Base-by-base conservation (phyloP, 2,888 invertebrate genomes). In the Shargacucullia verbasci region DNA sequence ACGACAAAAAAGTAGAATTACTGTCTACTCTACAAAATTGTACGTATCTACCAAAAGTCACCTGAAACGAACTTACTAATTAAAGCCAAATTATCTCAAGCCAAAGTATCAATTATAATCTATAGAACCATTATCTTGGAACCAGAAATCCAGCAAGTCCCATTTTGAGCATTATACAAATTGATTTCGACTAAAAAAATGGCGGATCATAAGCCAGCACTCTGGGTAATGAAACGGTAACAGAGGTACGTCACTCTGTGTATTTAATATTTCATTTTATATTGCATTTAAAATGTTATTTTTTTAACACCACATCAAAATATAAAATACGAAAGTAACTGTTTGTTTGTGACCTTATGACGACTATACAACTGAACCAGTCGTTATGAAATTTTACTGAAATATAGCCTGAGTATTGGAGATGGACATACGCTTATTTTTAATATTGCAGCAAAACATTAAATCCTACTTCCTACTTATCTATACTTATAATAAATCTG, bases 121-220 rank as follows among this genome's bases (percentile, higher is more conserved):
- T 59, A 58, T 53, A 25, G 57, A 47, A 62, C 37, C 15, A 62
- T 70, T 62, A 56, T 58, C 39, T 57, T 38, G 49, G 15, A 40
- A 41, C 44, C 55, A 71, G 59, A 66, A 43, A 54, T 13, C 41
- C 35, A 56, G 49, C 66, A 15, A 20, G 72, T 74, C 67, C 76
- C 74, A 65, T 78, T 73, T 60, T 57, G 70, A 68, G 68, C 83
- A 84, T 84, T 85, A 84, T 76, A 84, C 75, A 84, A 85, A 85
- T 85, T 85, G 84, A 80, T 82, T n/a, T 80, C 76, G 66, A 69
- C 78, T 76, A 73, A 80, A 82, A 83, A 81, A 78, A 73, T 73
- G 46, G 63, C 48, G 64, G 52, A 52, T 59, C 56, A 59, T 76
- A 70, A 79, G 79, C 80, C 65, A 70, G 80, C 84, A 85, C 85